These are phyloP conservation scores for Anthoscopus minutus DNA, from an alignment of 2,113 vertebrate genomes.

Conservation along the genomic window DNA sequence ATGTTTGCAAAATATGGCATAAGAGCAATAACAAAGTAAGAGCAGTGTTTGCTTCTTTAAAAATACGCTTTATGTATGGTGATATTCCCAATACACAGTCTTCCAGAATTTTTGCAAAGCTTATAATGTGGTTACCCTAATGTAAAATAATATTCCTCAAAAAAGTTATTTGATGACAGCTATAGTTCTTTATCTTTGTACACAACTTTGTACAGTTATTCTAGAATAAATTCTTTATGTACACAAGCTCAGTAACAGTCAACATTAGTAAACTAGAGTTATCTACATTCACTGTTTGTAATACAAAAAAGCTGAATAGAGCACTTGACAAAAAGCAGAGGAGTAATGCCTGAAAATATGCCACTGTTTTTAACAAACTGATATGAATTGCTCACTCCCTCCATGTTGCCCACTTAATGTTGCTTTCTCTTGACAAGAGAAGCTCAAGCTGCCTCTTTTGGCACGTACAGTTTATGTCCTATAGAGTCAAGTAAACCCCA, in stretches of 20 bases:
- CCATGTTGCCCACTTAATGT: background rate
- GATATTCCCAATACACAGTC: background rate
- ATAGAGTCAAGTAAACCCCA: background rate
- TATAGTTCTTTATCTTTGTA: background rate
- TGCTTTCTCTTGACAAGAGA: background rate
- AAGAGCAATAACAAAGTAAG: background rate
- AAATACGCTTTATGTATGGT: background rate
- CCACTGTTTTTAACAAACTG: background rate
- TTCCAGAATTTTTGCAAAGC: background rate
- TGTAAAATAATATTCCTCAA: background rate
- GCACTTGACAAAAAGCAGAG: background rate
- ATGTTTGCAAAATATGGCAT: background rate
- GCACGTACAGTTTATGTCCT: background rate
- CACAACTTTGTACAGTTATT: background rate
- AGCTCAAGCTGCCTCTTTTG: background rate
- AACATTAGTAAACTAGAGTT: background rate
- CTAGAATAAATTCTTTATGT: background rate
- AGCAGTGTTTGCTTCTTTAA: background rate
- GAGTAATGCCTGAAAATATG: background rate
- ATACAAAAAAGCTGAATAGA: background rate
- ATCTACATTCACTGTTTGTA: background rate
- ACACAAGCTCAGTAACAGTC: background rate
- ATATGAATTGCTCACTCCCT: background rate
- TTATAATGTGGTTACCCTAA: background rate
- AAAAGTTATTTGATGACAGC: background rate